Base-by-base conservation (phyloP, 2,888 invertebrate species). In the Protula sp. region DNA sequence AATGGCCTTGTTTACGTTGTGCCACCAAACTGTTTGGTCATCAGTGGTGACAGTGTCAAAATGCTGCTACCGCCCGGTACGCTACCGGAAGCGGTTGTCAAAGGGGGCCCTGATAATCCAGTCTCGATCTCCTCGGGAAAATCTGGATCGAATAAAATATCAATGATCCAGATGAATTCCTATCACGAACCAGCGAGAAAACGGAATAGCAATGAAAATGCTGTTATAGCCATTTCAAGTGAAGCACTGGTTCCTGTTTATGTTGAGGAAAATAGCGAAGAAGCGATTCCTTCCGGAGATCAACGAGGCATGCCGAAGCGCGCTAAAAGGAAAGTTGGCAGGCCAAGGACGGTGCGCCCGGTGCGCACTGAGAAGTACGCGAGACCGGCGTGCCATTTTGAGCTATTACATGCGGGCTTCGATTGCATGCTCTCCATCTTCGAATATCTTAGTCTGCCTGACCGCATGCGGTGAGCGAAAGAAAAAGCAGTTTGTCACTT, bases 61-160 rank as follows among this genome's bases (percentile, higher is more conserved):
- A 70, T 77, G 30, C 72, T 75, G 57, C 66, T 77, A 4, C 77
- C 77, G 5, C 72, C 74, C 5, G 73, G 72, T 53, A 74, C 74
- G 29, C 72, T 75, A 53, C 70, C 73, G 26, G 26, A 31, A 19
- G 30, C 19, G 2, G 30, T 48, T 9, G 47, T 38, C 4, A 30
- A 59, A 30, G 52, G 30, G 27, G 52, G 30, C 3, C 9, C 19
- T 5, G 4, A 50, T 4, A 57, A n/a, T n/a, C 56, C 56, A 51
- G 48, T 56, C 14, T 3, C 9, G 4, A 19, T 55, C 9, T 38
- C 5, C 19, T 14, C 9, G 9, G 38, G 38, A 19, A n/a, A n/a
- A n/a, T n/a, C n/a, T n/a, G 38, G 38, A 19, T 38, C 38, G 19
- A 9, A 38, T 9, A 9, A 38, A 19, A 14, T 38, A 38, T 14